A percentile compares a stretch with the other conserved stretches of the same genome.
phyloP scores from a whole-genome alignment of 1,140 invertebrate species.

The Rhopalosiphum maidis region DNA sequence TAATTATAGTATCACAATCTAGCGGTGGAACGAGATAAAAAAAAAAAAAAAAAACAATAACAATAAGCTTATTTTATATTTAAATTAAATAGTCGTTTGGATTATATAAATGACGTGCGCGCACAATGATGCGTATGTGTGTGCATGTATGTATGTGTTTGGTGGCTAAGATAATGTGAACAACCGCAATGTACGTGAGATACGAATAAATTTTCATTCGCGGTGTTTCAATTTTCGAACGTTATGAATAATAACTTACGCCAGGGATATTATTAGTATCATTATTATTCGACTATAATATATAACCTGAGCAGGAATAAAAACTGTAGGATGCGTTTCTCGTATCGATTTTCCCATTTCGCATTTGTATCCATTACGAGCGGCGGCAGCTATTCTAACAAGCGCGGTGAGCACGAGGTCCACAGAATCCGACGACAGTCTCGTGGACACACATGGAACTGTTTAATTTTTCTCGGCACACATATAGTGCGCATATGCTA shows the following conservation, averaged over 20 bases:
- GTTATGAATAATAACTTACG: conserved; percentile 23
- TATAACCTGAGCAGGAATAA: not conserved
- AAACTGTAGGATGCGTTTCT: not conserved
- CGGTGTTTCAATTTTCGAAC: not conserved
- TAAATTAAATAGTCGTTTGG: not conserved
- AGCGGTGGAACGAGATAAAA: not conserved
- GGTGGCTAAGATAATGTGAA: not conserved
- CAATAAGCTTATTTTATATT: not conserved
- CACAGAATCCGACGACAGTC: not conserved
- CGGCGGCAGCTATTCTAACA: not conserved
- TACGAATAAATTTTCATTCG: not conserved
- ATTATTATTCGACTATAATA: not conserved
- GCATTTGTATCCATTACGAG: not conserved
- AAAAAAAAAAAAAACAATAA: not conserved
- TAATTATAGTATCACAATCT: not conserved
- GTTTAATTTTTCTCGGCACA: not conserved
- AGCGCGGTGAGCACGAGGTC: no score
- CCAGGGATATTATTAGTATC: not conserved
- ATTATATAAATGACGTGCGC: no score
- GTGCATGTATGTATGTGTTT: not conserved
- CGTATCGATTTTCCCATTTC: not conserved
- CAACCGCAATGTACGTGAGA: not conserved
- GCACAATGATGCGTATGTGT: not conserved
- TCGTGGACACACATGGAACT: not conserved
- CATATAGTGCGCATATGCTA: no score